Evolutionary conservation across 2,797 vertebrate species (phyloP).

Genomic region (Alosa sapidissima): DNA sequence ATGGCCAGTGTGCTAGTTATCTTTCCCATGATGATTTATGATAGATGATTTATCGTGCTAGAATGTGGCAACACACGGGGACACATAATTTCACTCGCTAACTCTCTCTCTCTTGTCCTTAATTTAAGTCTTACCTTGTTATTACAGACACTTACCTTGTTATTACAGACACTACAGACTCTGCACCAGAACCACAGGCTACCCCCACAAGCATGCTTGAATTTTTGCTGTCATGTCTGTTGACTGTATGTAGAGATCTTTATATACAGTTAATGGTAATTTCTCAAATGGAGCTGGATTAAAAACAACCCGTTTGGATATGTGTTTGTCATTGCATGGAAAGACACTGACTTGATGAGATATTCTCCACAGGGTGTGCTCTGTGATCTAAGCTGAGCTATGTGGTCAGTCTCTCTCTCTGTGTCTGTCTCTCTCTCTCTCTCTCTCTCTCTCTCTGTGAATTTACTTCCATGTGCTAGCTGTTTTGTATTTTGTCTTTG

Average conservation of each 20-base stretch:
- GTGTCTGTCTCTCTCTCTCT: not conserved
- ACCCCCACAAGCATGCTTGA: not conserved
- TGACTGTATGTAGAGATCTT: too few species aligned
- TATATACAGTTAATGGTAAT: too few species aligned
- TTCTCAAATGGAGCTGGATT: not conserved
- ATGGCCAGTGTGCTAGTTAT: not conserved
- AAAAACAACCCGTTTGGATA: not conserved
- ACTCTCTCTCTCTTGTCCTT: not conserved
- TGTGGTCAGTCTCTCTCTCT: not conserved
- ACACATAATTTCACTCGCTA: not conserved
- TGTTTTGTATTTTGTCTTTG: not conserved
- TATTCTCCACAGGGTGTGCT: not conserved
- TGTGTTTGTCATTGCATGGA: not conserved
- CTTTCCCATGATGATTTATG: not conserved
- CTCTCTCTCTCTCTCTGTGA: not conserved
- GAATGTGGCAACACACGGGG: not conserved
- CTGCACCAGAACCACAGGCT: not conserved
- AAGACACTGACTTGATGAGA: not conserved
- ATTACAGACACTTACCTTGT: not conserved
- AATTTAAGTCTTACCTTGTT: not conserved
- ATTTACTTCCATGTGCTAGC: too few species aligned
- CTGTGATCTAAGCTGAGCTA: not conserved
- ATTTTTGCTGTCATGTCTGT: too few species aligned
- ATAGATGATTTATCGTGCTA: not conserved
- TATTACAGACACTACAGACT: not conserved